A percentile compares a stretch with the other conserved stretches of the same genome.
Evolutionary conservation across 2,888 invertebrate species (phyloP).

Genomic region (Ornithoptera alexandrae): DNA sequence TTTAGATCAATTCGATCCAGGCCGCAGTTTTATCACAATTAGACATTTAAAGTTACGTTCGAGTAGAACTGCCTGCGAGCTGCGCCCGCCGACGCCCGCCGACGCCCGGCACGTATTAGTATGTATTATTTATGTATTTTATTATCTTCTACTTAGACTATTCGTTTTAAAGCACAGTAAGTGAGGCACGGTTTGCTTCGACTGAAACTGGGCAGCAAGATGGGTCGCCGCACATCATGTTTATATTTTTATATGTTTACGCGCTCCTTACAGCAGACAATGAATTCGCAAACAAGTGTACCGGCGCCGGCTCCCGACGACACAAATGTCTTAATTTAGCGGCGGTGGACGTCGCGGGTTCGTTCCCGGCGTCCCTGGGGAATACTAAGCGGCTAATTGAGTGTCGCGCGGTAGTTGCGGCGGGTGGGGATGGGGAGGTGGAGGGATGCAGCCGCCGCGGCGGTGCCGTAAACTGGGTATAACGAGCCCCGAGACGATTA

Average conservation of each 20-base stretch:
- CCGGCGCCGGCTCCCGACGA: neutral
- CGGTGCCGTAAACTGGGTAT: neutral
- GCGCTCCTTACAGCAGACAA: neutral
- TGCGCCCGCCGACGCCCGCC: slow-evolving; percentile 24
- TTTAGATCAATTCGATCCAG: too few relatives aligned
- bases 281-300: neutral
- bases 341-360: slow-evolving; percentile 5
- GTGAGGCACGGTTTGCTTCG: neutral
- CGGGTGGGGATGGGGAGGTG: slow-evolving; percentile 24
- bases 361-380: slow-evolving; percentile 30
- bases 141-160: too few relatives aligned
- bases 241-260: too few relatives aligned
- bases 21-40: too few relatives aligned
- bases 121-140: too few relatives aligned
- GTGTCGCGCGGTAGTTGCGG: slow-evolving; percentile 25
- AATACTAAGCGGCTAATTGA: slow-evolving; percentile 45
- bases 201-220: neutral
- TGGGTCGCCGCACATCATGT: neutral
- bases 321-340: slow-evolving; percentile 22
- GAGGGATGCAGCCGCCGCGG: slow-evolving; percentile 25
- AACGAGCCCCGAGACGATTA: slow-evolving; percentile 2
- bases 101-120: neutral
- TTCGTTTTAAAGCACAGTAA: neutral
- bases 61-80: neutral
- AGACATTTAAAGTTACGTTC: too few relatives aligned